These are phyloP conservation scores for Nesospiza acunhae DNA, from an alignment of 2,113 vertebrate species.

Conservation along the genomic window DNA sequence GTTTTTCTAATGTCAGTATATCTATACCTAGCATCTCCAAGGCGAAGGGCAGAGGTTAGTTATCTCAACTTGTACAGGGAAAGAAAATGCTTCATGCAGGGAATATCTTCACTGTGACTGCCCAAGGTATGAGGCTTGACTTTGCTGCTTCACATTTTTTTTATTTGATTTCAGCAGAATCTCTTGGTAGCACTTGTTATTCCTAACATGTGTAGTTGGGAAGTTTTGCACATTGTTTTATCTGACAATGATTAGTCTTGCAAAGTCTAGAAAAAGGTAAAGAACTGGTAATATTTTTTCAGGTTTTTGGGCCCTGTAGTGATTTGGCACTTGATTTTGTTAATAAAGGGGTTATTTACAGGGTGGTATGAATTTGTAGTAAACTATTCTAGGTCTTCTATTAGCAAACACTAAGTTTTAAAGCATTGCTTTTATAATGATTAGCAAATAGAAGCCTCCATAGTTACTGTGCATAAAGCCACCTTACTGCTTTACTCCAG, in stretches of 20 bases:
- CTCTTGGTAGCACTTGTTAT: constrained; percentile 74
- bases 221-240: constrained; percentile 78
- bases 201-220: constrained; percentile 58
- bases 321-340: constrained; percentile 77
- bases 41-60: constrained; percentile 15
- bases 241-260: constrained; percentile 80
- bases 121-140: constrained; percentile 58
- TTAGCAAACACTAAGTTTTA: constrained; percentile 90
- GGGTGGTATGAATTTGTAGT: constrained; percentile 69
- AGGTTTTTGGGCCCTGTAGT: constrained; percentile 71
- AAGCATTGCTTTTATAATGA: constrained; percentile 74
- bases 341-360: constrained; percentile 72
- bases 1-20: constrained; percentile 25
- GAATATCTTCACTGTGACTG: constrained; percentile 68
- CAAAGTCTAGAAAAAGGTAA: constrained; percentile 76
- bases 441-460: constrained; percentile 70
- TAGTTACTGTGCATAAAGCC: constrained; percentile 75
- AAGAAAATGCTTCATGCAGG: constrained; percentile 50
- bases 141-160: constrained; percentile 33
- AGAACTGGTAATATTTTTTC: constrained; percentile 47
- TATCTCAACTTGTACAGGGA: background rate
- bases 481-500: constrained; percentile 78
- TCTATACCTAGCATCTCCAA: constrained; percentile 29
- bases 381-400: constrained; percentile 68
- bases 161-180: constrained; percentile 55